Evolutionary conservation across 1,140 invertebrate species (phyloP).

Genomic region (Trialeurodes vaporariorum): DNA sequence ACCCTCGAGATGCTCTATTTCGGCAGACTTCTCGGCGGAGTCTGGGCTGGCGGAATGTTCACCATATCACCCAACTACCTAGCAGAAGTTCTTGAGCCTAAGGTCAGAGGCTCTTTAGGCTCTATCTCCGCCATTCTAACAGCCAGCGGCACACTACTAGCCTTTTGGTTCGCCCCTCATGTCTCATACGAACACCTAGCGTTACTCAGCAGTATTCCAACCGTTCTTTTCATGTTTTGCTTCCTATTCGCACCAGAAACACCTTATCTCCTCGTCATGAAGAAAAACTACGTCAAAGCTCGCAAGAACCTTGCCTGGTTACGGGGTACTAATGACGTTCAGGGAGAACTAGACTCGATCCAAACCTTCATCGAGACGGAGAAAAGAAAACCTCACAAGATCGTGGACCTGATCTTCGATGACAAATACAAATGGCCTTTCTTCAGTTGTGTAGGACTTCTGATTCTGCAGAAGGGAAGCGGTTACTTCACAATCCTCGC

Average conservation of each 20-base stretch:
- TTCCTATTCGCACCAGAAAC: not conserved
- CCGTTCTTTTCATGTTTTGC: not conserved
- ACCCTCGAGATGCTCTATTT: not conserved
- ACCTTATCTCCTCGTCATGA: not conserved
- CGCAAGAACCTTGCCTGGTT: not conserved
- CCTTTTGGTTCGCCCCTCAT: not conserved
- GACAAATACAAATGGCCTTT: not conserved
- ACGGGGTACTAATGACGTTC: not conserved
- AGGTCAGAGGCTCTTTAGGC: not conserved
- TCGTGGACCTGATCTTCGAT: not conserved
- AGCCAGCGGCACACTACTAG: not conserved
- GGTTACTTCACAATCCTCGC: not conserved
- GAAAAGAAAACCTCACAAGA: not conserved
- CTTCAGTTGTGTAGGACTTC: not conserved
- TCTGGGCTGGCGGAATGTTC: not conserved
- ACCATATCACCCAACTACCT: not conserved
- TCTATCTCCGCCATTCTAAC: too few species aligned
- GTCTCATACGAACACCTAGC: not conserved
- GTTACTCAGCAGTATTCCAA: not conserved
- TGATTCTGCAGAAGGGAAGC: not conserved
- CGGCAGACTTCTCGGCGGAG: not conserved
- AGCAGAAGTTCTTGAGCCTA: not conserved
- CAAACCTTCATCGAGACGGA: not conserved
- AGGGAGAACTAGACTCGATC: not conserved
- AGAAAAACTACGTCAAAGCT: not conserved